phyloP scores from a whole-genome alignment of 2,797 vertebrate genomes.

The Fistularia commersonii region DNA sequence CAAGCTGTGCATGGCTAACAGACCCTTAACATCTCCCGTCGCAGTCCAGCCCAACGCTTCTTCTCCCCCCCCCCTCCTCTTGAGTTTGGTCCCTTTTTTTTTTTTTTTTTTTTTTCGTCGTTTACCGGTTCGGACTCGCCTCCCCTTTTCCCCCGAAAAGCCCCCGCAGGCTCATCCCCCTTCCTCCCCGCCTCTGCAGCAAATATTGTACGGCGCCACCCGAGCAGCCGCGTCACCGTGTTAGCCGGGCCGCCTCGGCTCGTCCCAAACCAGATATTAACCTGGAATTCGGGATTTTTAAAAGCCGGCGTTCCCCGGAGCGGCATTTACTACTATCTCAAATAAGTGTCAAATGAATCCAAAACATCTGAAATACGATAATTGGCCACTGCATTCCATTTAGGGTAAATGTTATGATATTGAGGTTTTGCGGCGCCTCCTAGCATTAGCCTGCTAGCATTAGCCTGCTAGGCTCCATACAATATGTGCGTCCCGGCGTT shows the following conservation, averaged over 20 bases:
- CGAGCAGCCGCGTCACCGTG: slow-evolving; percentile 23
- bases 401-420: too few species aligned
- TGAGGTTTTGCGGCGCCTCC: too few species aligned
- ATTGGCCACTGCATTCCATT: too few species aligned
- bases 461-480: too few species aligned
- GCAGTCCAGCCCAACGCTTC: slow-evolving; percentile 17
- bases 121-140: slow-evolving; percentile 40
- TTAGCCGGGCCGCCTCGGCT: slow-evolving; percentile 15
- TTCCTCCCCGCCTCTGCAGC: slow-evolving; percentile 31
- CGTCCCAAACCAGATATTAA: slow-evolving; percentile 10
- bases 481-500: slow-evolving; percentile 18
- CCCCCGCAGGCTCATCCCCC: slow-evolving; percentile 37
- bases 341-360: too few species aligned
- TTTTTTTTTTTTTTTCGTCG: slow-evolving; percentile 10
- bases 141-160: slow-evolving; percentile 37
- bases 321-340: too few species aligned
- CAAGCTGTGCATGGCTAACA: slow-evolving; percentile 62
- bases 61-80: too few species aligned
- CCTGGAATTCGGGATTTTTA: slow-evolving; percentile 23
- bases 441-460: too few species aligned
- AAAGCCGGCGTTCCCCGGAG: too few species aligned
- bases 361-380: too few species aligned
- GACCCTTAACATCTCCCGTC: slow-evolving; percentile 36
- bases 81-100: background rate
- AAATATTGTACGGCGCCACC: slow-evolving; percentile 63